Evolutionary conservation across 2,888 invertebrate species (phyloP).

Genomic region (Gonocerus acuteangulatus): DNA sequence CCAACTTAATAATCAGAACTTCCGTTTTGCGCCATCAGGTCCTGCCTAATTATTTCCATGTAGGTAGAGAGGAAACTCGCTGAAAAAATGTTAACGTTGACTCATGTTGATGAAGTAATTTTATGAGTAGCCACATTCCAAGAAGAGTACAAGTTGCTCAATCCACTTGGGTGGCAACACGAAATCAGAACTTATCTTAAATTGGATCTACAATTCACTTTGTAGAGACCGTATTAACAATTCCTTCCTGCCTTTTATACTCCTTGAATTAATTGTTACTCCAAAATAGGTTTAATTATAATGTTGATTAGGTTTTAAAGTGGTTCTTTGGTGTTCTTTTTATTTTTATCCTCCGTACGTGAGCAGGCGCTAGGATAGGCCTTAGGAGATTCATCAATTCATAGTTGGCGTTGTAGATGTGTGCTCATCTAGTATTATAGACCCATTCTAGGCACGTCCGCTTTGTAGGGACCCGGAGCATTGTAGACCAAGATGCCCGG

Average conservation of each 20-base stretch:
- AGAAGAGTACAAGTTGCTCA: no score
- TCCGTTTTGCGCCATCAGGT: no score
- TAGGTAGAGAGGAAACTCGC: no score
- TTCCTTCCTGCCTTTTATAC: neutral
- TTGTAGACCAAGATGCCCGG: neutral
- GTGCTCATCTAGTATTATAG: no score
- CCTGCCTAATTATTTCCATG: no score
- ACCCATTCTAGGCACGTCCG: no score
- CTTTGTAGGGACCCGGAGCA: neutral
- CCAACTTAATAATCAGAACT: no score
- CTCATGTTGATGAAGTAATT: no score
- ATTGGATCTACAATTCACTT: neutral
- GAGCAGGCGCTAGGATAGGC: slow-evolving; percentile 5
- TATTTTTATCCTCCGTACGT: slow-evolving; percentile 7
- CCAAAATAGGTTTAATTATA: slow-evolving; percentile 6
- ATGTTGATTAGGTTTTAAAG: slow-evolving; percentile 15
- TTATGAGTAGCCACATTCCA: no score
- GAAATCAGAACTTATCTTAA: neutral
- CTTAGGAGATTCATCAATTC: slow-evolving; percentile 2
- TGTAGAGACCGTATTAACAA: slow-evolving; percentile 7
- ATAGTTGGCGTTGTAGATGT: no score
- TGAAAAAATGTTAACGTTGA: no score
- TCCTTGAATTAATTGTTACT: slow-evolving; percentile 1
- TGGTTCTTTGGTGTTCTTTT: neutral
- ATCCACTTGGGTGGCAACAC: neutral